phyloP scores from a whole-genome alignment of 1,140 invertebrate genomes.

The Diachasma alloeum region DNA sequence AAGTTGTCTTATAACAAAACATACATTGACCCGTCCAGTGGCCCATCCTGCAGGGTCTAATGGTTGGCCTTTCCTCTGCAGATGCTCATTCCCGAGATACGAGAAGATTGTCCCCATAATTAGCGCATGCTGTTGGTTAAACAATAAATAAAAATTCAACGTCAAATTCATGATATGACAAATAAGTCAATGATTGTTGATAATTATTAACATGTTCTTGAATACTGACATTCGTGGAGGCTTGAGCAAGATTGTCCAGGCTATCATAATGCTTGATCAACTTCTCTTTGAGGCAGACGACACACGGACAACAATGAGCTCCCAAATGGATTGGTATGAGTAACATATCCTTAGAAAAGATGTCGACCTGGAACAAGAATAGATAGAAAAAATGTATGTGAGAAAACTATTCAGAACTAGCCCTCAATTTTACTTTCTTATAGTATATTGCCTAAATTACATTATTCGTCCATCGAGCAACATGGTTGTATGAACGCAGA shows the following conservation, averaged over 20 bases:
- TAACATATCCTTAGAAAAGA: not conserved
- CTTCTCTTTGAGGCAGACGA: not conserved
- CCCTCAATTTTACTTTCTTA: too few species aligned
- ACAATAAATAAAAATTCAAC: not conserved
- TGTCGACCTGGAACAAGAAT: not conserved
- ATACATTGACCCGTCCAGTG: too few species aligned
- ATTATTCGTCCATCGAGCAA: not conserved
- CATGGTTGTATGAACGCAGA: not conserved
- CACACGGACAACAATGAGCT: not conserved
- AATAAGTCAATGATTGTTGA: too few species aligned
- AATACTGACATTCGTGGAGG: not conserved
- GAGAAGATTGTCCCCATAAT: not conserved
- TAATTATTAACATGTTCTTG: too few species aligned
- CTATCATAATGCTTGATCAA: not conserved
- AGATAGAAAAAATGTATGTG: not conserved
- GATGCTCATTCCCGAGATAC: not conserved
- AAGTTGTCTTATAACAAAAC: too few species aligned
- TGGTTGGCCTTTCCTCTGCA: not conserved
- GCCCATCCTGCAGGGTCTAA: not conserved
- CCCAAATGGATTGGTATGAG: too few species aligned
- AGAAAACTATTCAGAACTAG: not conserved
- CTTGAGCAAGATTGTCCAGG: not conserved
- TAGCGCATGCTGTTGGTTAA: not conserved
- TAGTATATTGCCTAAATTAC: too few species aligned
- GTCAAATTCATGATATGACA: not conserved